These are phyloP conservation scores for Therioaphis trifolii DNA, from an alignment of 2,888 invertebrate species.

Conservation along the genomic window DNA sequence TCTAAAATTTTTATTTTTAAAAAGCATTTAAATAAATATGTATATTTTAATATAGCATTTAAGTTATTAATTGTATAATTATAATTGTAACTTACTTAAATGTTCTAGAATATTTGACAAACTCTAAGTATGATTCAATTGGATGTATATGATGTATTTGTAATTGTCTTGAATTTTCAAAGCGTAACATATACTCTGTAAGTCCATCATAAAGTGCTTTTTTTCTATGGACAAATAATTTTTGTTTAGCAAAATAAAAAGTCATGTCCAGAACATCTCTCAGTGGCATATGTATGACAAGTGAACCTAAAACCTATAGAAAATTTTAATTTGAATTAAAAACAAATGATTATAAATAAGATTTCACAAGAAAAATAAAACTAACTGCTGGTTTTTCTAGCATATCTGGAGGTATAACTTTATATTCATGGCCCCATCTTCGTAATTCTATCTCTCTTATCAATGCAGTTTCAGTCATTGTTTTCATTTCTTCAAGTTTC, in stretches of 20 bases:
- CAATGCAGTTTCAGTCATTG: background rate
- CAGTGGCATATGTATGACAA: background rate
- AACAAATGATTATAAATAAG: background rate
- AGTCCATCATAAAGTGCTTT: background rate
- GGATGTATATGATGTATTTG: conserved; percentile 21
- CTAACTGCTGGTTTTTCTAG: background rate
- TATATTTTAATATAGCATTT: too few species aligned
- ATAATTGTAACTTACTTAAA: background rate
- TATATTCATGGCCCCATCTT: background rate
- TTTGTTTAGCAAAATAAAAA: background rate
- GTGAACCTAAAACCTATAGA: background rate
- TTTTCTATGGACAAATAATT: background rate
- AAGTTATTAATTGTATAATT: background rate
- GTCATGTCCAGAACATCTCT: background rate
- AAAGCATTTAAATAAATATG: too few species aligned
- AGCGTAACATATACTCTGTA: background rate
- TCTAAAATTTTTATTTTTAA: too few species aligned
- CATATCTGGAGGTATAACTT: background rate
- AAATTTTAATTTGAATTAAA: background rate
- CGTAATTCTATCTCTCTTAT: background rate
- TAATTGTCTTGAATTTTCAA: background rate
- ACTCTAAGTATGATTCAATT: conserved; percentile 23
- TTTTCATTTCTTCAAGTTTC: background rate
- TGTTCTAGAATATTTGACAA: conserved; percentile 9
- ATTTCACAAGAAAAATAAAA: background rate